Evolutionary conservation across 1,140 invertebrate genomes (phyloP), one percentile per base, ranked within the genome.

Genomic region (Lepidurus apus): DNA sequence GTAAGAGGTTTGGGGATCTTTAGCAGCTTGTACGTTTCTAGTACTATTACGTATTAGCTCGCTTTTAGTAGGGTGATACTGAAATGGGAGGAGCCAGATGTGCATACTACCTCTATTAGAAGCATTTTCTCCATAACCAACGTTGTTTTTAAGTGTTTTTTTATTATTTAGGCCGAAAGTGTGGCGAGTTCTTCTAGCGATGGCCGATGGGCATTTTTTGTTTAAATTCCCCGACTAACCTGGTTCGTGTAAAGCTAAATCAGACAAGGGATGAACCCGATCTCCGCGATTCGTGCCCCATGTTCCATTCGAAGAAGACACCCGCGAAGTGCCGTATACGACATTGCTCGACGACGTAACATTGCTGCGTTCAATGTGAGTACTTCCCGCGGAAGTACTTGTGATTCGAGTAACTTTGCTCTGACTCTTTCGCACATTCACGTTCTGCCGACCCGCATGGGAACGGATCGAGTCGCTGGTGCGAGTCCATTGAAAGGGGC

Each of bases 211-310:
- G 34, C 34, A 7, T 75, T 75, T 43, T 43, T 42, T 75, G 8
- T 24, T 44, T 44, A n/a, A 10, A 26, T 34, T 77, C 24, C 7
- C 47, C 13, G 75, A 74, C 78, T 79, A 45, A 79, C 78, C 78
- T 79, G 78, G 78, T 74, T 79, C 78, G 74, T 74, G 74, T 26
- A 79, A 42, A 47, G 78, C 78, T 42, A 74, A 74, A 75, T 79
- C 78, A 26, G 78, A 79, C 43, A 79, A 74, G 10, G 78, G 78
- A 44, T 79, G 78, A 44, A 79, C 42, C 6, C 78, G 78, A 74
- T 79, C 73, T 65, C 53, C 53, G 53, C 21, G 13, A 9, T 65
- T 21, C 8, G 53, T n/a, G 21, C 0, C 53, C 53, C 53, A 65
- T 6, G 53, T 65, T 21, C 53, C 53, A 65, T 7, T 65, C 21